Evolutionary conservation across 2,888 invertebrate genomes (phyloP).

Genomic region (Sphecodes monilicornis): DNA sequence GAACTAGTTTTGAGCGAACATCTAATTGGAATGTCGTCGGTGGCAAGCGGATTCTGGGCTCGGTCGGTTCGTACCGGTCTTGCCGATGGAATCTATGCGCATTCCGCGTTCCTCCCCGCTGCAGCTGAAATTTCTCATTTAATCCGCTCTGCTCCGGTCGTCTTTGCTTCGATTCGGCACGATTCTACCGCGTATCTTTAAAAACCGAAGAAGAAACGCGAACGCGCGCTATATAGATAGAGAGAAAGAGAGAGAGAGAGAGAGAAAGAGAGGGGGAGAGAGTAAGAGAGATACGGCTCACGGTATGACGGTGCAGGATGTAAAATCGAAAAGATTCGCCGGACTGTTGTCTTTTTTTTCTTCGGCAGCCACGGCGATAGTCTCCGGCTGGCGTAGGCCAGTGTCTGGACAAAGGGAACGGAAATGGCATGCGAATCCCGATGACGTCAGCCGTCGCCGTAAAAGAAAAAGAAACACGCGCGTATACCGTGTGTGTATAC

Average conservation of each 20-base stretch:
- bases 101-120: background rate
- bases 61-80: conserved; percentile 1
- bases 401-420: conserved; percentile 66
- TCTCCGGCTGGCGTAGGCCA: conserved; percentile 3
- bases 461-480: conserved; percentile 27
- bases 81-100: background rate
- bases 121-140: background rate
- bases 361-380: background rate
- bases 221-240: too few species aligned
- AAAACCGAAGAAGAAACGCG: background rate
- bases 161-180: background rate
- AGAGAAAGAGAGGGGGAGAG: too few species aligned
- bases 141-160: background rate
- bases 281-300: too few species aligned
- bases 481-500: background rate
- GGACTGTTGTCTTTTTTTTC: background rate
- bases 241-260: too few species aligned
- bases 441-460: conserved; percentile 69
- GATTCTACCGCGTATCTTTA: too few species aligned
- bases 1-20: conserved; percentile 45
- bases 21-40: conserved; percentile 61
- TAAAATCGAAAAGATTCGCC: background rate
- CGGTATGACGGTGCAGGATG: too few species aligned
- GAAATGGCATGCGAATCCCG: conserved; percentile 71
- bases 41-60: conserved; percentile 7